phyloP scores from a whole-genome alignment of 2,797 vertebrate genomes.

The Pristis pectinata region DNA sequence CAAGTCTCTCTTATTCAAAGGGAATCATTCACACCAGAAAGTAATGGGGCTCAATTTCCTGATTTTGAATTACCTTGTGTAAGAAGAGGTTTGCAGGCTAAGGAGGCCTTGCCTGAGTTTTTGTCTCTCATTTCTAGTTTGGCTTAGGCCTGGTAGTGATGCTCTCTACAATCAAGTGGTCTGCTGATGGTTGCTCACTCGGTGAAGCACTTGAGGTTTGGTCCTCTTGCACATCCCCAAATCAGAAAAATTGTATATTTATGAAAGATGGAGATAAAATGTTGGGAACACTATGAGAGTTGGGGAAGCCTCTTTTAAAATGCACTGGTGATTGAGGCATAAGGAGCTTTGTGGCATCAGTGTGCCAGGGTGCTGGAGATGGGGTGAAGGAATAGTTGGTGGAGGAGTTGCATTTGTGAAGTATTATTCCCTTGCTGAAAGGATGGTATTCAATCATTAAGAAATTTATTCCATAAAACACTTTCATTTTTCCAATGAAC shows the following conservation, averaged over 20 bases:
- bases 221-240: not conserved
- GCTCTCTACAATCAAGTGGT: not conserved
- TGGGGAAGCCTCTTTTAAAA: not conserved
- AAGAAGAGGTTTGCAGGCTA: not conserved
- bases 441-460: not conserved
- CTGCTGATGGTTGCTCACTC: not conserved
- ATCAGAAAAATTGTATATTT: not conserved
- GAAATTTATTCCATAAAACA: not conserved
- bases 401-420: not conserved
- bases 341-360: not conserved
- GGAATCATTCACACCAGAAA: not conserved
- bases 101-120: not conserved
- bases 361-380: not conserved
- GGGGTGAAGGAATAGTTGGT: no score
- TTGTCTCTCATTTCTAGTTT: not conserved
- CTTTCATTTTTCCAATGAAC: not conserved
- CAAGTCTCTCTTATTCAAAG: not conserved
- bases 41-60: not conserved
- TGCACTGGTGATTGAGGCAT: not conserved
- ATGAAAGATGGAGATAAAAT: not conserved
- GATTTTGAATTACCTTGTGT: not conserved
- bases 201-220: not conserved
- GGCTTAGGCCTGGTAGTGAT: not conserved
- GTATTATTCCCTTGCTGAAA: not conserved
- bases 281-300: not conserved